phyloP scores from a whole-genome alignment of 2,797 vertebrate genomes.

The Nyctibius grandis region DNA sequence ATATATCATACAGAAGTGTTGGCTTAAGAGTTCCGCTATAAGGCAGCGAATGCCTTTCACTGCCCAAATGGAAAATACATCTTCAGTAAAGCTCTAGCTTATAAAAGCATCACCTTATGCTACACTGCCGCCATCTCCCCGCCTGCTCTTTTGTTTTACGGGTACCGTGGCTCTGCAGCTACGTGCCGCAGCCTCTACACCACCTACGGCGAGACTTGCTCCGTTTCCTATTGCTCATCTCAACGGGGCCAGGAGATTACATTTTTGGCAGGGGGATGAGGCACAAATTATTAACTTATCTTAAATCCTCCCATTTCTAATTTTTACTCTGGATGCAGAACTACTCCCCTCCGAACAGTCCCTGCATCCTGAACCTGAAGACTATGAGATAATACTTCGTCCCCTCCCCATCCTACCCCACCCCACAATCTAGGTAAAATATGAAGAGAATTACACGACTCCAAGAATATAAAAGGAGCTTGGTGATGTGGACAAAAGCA shows the following conservation, averaged over 20 bases:
- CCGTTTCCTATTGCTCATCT: conserved; percentile 23
- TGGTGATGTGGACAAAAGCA: conserved; percentile 32
- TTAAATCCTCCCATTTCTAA: conserved; percentile 56
- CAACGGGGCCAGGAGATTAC: neutral
- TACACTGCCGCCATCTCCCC: neutral
- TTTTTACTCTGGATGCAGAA: conserved; percentile 24
- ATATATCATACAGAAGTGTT: conserved; percentile 66
- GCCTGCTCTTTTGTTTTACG: neutral
- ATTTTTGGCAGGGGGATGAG: conserved; percentile 15
- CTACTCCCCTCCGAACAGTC: conserved; percentile 8
- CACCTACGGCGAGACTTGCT: neutral
- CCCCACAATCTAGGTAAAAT: conserved; percentile 19
- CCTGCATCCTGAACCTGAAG: conserved; percentile 64
- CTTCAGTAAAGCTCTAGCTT: conserved; percentile 58
- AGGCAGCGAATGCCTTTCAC: conserved; percentile 26
- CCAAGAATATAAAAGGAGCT: conserved; percentile 44
- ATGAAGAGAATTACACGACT: conserved; percentile 40
- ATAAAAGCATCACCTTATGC: conserved; percentile 45
- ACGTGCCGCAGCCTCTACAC: neutral
- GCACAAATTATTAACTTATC: neutral
- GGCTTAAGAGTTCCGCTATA: conserved; percentile 45
- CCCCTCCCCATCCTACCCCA: neutral
- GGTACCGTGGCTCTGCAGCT: neutral
- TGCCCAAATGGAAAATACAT: conserved; percentile 42
- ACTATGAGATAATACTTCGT: conserved; percentile 38